Evolutionary conservation across 1,140 invertebrate genomes (phyloP), one percentile per base, ranked within the genome.

Genomic region (Cotesia chilonis): DNA sequence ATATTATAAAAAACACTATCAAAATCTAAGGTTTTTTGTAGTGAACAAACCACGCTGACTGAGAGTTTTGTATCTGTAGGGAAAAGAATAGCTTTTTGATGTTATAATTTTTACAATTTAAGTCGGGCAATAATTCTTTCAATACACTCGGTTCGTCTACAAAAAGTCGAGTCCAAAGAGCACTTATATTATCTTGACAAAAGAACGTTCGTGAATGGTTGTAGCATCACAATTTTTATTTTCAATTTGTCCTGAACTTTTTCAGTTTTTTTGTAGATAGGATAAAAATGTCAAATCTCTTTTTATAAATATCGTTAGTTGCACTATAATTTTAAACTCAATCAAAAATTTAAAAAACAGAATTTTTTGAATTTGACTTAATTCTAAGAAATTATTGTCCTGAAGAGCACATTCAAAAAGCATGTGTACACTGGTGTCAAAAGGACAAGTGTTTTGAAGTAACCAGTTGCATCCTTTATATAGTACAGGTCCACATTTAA

Each of bases 261-360:
- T 14, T 14, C 14, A 14, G 14, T 14, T 14, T 14, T 0, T 14
- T 14, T 14, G 14, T 55, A 55, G n/a, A 55, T 55, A n/a, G 17
- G 17, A 55, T 55, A 55, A 55, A n/a, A 12, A 55, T 55, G 5
- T 55, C n/a, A 55, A 55, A 55, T 55, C 54, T 55, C n/a, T 55
- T n/a, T 55, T 55, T 1, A 55, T 55, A 55, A 55, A 55, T 55
- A 55, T 55, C 5, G 1, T 55, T 14, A 20, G 9, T 55, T 55
- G 54, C 9, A n/a, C 54, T 14, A n/a, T 55, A 5, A 6, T n/a
- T 55, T 55, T 55, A n/a, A 55, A 55, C 10, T 55, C 54, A n/a
- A 55, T 20, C 12, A 55, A 20, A 55, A 55, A 55, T 55, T 55
- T 55, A 55, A 55, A 55, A 55, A 55, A 14, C n/a, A 55, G 5